Conservation (phyloP, 2,113 vertebrate genomes). For the Montifringilla adamsi region DNA sequence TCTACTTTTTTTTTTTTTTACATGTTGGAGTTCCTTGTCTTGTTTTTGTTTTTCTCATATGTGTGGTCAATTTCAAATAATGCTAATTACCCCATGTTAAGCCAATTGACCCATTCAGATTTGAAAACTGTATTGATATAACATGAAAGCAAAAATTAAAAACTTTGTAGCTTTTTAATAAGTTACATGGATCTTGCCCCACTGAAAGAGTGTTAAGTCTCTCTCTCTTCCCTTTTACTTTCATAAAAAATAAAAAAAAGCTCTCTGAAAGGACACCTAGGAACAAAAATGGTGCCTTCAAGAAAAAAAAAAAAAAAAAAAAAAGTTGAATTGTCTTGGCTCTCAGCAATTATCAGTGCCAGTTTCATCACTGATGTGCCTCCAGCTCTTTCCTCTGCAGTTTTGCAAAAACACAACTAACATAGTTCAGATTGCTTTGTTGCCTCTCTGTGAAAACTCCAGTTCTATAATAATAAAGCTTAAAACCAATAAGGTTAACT, state of each 20-base stretch:
- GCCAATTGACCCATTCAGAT: background rate
- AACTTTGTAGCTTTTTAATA: background rate
- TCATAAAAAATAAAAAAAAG: background rate
- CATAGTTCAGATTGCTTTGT: background rate
- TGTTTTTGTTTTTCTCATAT: background rate
- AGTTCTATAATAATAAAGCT: background rate
- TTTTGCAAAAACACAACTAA: background rate
- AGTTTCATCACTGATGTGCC: background rate
- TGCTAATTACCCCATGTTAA: background rate
- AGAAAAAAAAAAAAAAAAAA: background rate
- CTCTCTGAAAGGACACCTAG: background rate
- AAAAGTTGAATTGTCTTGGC: background rate
- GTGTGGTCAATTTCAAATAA: background rate
- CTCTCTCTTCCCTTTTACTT: background rate
- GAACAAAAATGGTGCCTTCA: background rate
- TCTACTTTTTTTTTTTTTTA: background rate
- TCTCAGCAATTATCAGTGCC: background rate
- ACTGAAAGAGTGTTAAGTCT: background rate
- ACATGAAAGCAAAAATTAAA: background rate
- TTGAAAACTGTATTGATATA: background rate
- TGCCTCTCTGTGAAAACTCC: background rate
- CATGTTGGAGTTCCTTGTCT: background rate
- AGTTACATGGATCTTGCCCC: background rate
- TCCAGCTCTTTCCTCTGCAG: background rate
- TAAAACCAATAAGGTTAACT: background rate